A percentile compares a stretch with the other conserved stretches of the same genome.
phyloP scores from a whole-genome alignment of 92 coral and sea anemone species.

The Parazoanthus swiftii region DNA sequence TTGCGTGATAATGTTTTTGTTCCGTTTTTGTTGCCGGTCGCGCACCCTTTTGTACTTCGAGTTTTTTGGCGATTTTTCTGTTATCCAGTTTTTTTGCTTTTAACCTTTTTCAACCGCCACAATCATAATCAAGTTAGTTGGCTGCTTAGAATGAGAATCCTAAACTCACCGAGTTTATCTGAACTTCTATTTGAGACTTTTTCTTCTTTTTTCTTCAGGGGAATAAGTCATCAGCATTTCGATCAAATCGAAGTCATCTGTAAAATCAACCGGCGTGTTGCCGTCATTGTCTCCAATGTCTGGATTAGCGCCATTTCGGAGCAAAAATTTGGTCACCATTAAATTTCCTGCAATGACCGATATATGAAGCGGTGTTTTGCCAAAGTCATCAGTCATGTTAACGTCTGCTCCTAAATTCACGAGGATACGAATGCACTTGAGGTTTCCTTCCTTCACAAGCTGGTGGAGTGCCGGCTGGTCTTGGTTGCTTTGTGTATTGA shows the following conservation, averaged over 20 bases:
- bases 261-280: constrained; percentile 83
- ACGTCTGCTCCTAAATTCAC: constrained; percentile 96
- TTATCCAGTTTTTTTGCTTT: background rate
- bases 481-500: constrained; percentile 67
- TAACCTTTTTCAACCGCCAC: background rate
- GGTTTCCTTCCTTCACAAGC: constrained; percentile 91
- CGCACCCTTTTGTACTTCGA: background rate
- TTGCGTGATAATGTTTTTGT: background rate
- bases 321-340: constrained; percentile 75
- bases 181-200: constrained; percentile 22
- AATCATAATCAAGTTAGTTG: background rate
- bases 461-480: constrained; percentile 87
- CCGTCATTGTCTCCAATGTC: constrained; percentile 77
- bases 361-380: constrained; percentile 86
- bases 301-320: constrained; percentile 91
- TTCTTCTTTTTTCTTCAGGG: constrained; percentile 61
- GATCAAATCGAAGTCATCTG: constrained; percentile 93
- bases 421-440: constrained; percentile 93
- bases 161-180: no score
- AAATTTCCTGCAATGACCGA: constrained; percentile 70
- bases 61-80: background rate
- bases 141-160: no score
- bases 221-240: constrained; percentile 82
- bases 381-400: constrained; percentile 83
- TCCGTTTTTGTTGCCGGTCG: background rate